phyloP scores from a whole-genome alignment of 2,797 vertebrate species.

The Mastacembelus armatus region DNA sequence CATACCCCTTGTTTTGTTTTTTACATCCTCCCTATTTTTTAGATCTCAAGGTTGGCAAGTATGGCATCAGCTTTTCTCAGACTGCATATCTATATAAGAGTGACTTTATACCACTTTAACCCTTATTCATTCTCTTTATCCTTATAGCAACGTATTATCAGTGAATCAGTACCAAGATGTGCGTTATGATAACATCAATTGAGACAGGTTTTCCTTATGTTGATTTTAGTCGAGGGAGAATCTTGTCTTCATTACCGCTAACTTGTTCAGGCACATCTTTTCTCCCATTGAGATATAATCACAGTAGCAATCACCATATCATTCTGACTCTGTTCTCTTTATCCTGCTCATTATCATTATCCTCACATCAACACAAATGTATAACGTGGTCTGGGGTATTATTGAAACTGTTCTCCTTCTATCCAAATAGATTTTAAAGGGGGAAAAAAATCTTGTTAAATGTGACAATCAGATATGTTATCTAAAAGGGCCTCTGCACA shows the following conservation, averaged over 20 bases:
- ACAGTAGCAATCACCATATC: constrained; percentile 37
- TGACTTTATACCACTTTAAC: not conserved
- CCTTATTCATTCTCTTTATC: not conserved
- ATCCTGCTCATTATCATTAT: constrained; percentile 41
- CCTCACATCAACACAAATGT: constrained; percentile 35
- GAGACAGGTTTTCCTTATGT: constrained; percentile 5
- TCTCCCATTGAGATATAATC: constrained; percentile 44
- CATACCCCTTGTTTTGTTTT: too few species aligned
- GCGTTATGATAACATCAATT: not conserved
- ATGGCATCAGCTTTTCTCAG: not conserved
- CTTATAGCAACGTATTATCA: not conserved
- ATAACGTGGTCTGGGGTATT: constrained; percentile 31
- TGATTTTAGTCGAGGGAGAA: constrained; percentile 1
- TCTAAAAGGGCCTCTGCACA: constrained; percentile 18
- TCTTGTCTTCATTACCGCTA: constrained; percentile 1
- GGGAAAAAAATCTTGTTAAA: not conserved
- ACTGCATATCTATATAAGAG: not conserved
- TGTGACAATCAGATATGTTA: constrained; percentile 48
- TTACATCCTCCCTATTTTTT: too few species aligned
- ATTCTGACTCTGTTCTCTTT: constrained; percentile 23
- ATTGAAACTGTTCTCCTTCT: constrained; percentile 25
- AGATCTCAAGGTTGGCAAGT: too few species aligned
- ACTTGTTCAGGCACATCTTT: constrained; percentile 35
- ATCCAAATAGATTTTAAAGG: constrained; percentile 18
- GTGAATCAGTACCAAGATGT: not conserved